phyloP scores from a whole-genome alignment of 2,888 invertebrate species.

The Acanthosoma haemorrhoidale region DNA sequence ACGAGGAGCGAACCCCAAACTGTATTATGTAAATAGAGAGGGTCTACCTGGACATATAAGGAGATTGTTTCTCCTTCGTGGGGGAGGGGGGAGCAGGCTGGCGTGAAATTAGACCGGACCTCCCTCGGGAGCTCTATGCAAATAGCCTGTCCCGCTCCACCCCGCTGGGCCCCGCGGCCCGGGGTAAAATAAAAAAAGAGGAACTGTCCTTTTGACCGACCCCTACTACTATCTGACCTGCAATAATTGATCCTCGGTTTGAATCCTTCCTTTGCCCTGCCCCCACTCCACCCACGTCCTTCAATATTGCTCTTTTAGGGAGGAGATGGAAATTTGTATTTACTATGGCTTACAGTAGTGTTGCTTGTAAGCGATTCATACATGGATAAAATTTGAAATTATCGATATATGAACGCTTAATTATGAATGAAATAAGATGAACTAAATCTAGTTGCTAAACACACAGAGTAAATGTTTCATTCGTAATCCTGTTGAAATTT shows the following conservation, averaged over 20 bases:
- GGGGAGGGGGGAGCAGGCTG: slow-evolving; percentile 8
- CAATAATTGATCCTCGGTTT: slow-evolving; percentile 22
- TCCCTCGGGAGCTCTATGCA: slow-evolving; percentile 16
- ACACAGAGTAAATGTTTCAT: too few species aligned
- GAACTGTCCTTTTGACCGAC: not conserved
- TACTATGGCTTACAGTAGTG: too few species aligned
- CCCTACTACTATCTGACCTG: not conserved
- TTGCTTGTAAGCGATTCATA: too few species aligned
- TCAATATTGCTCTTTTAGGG: not conserved
- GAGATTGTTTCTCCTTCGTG: slow-evolving; percentile 24
- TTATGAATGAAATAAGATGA: too few species aligned
- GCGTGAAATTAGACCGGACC: slow-evolving; percentile 29
- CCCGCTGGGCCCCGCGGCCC: not conserved
- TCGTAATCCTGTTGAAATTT: too few species aligned
- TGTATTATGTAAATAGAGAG: slow-evolving; percentile 27
- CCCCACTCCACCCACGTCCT: too few species aligned
- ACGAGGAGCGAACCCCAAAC: slow-evolving; percentile 26
- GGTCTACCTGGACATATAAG: slow-evolving; percentile 23
- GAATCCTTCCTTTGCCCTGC: not conserved
- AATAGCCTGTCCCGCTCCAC: slow-evolving; percentile 20
- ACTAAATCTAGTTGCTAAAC: too few species aligned
- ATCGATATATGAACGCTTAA: too few species aligned
- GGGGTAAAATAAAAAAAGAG: not conserved
- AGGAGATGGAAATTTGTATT: too few species aligned
- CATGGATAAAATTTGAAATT: too few species aligned